These are phyloP conservation scores for Dissostichus mawsoni DNA, from an alignment of 2,113 vertebrate species.

Conservation along the genomic window DNA sequence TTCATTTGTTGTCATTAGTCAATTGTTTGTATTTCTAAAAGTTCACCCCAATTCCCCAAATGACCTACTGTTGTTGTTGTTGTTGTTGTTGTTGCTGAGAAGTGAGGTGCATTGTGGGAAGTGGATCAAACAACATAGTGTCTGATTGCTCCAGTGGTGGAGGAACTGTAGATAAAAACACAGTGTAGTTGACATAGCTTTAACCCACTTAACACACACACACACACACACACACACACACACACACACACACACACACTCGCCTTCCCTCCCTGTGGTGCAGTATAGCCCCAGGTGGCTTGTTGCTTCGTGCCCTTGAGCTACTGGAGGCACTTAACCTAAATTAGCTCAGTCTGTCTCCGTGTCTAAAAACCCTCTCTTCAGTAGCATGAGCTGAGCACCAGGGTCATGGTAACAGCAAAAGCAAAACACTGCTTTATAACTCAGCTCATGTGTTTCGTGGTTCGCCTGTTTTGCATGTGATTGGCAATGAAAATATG, in stretches of 20 bases:
- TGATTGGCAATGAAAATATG: neutral
- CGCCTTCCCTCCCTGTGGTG: constrained; percentile 6
- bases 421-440: neutral
- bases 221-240: constrained; percentile 4
- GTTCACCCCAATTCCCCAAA: constrained; percentile 4
- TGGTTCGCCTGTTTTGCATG: neutral
- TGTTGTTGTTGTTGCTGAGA: constrained; percentile 44
- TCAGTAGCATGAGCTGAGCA: constrained; percentile 35
- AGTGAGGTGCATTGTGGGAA: constrained; percentile 43
- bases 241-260: constrained; percentile 23
- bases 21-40: constrained; percentile 29
- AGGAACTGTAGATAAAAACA: constrained; percentile 41
- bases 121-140: constrained; percentile 49
- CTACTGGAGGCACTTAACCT: constrained; percentile 78
- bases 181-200: constrained; percentile 31
- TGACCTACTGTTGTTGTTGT: constrained; percentile 48
- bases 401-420: constrained; percentile 18
- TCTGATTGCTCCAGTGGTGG: constrained; percentile 31
- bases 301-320: constrained; percentile 74
- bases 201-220: constrained; percentile 48
- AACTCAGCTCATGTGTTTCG: neutral
- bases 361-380: constrained; percentile 36
- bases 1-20: constrained; percentile 33
- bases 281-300: constrained; percentile 69
- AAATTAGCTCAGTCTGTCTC: constrained; percentile 71